Conservation (phyloP, 2,888 invertebrate species). For the Calameuta filiformis region DNA sequence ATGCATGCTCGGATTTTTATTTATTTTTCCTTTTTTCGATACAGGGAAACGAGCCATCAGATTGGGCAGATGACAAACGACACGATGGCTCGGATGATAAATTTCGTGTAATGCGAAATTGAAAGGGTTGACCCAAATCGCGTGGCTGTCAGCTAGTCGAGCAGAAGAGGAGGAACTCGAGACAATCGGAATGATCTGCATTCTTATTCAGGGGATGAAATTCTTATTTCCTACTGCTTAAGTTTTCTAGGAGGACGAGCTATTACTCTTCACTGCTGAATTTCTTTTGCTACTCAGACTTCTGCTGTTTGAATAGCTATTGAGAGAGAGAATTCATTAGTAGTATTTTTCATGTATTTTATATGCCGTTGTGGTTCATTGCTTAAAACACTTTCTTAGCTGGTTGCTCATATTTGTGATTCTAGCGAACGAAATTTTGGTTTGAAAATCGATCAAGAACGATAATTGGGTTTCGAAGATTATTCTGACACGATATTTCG, state of each 20-base stretch:
- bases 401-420: neutral
- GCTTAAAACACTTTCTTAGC: neutral
- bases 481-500: neutral
- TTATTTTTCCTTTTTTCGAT: neutral
- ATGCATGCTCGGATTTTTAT: neutral
- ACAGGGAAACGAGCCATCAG: neutral
- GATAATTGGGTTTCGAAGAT: neutral
- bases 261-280: neutral
- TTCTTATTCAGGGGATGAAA: neutral
- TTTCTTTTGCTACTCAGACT: neutral
- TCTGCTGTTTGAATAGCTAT: neutral
- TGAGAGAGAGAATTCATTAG: neutral
- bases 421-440: neutral
- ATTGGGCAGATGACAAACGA: conserved; percentile 17
- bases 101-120: conserved; percentile 24
- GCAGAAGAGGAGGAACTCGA: neutral
- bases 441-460: neutral
- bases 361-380: neutral
- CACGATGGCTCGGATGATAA: conserved; percentile 11
- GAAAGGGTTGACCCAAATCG: conserved; percentile 26
- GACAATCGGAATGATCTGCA: neutral
- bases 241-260: neutral
- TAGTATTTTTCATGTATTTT: neutral
- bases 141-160: conserved; percentile 10
- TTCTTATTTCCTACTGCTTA: neutral